Conservation (phyloP, 2,888 invertebrate genomes). For the Aplocera efformata region DNA sequence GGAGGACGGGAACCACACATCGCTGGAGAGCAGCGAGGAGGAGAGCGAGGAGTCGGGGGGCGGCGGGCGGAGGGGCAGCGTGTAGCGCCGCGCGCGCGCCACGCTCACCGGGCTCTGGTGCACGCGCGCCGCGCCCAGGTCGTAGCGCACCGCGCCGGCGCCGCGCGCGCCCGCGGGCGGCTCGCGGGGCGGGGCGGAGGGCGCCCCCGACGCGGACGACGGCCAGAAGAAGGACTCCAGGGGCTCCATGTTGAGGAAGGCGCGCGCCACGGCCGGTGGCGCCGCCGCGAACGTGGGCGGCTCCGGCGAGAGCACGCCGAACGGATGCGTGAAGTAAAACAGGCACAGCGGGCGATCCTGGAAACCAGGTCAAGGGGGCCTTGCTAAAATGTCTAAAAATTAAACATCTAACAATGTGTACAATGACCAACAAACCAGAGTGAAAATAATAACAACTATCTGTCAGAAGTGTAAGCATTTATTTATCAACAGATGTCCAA, state of each 20-base stretch:
- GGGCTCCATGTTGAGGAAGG: constrained; percentile 56
- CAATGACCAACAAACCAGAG: no score
- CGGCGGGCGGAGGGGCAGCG: constrained; percentile 35
- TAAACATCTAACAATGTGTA: no score
- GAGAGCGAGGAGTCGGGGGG: constrained; percentile 39
- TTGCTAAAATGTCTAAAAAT: no score
- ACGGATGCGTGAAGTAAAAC: constrained; percentile 80
- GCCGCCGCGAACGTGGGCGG: constrained; percentile 51
- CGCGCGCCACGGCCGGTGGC: constrained; percentile 45
- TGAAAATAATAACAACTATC: not conserved
- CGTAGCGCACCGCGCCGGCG: constrained; percentile 37
- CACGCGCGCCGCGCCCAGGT: constrained; percentile 40
- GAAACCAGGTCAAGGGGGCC: not conserved
- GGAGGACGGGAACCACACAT: constrained; percentile 52
- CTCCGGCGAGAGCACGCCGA: constrained; percentile 76
- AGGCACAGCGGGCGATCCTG: constrained; percentile 75
- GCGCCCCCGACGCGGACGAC: constrained; percentile 24
- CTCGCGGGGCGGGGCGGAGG: constrained; percentile 27
- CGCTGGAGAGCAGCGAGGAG: constrained; percentile 53
- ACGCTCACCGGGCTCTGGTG: constrained; percentile 32
- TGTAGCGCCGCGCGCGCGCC: constrained; percentile 32
- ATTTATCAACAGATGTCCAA: no score
- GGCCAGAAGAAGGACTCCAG: constrained; percentile 46
- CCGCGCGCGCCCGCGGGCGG: constrained; percentile 43
- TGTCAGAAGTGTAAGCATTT: no score